Evolutionary conservation across 2,888 invertebrate genomes (phyloP), one percentile per base, ranked within the genome.

Genomic region (Crematogaster levior): DNA sequence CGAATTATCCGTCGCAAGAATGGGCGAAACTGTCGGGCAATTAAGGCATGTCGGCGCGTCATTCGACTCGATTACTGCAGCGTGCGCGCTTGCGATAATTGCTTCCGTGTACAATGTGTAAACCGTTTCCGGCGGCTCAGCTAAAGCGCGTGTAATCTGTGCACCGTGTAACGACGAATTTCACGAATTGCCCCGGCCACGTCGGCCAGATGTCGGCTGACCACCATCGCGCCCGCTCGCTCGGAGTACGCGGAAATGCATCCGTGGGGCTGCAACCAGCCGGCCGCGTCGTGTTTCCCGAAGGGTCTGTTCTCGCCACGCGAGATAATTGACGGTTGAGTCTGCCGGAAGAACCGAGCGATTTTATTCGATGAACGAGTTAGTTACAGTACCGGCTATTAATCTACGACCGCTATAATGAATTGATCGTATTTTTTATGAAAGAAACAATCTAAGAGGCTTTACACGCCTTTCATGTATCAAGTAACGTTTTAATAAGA

Each of bases 71-170:
- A 70, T 83, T 73, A 21, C 48, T 43, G 63, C 61, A 12, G 60
- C 61, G 60, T 53, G 65, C 63, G 72, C 81, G 53, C 72, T 53
- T 27, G 68, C 72, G 83, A 83, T 83, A 83, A 83, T 83, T 81
- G 83, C 81, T 79, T 63, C 75, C 65, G 56, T 65, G 82, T 79
- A 70, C 70, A 70, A 68, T 77, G 68, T 77, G 77, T 77, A 68
- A 77, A 77, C 77, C 77, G 18, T 68, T 77, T 77, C 77, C 77
- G 68, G 53, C 77, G 48, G 77, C 51, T 66, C 75, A 40, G 68
- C 53, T 70, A 56, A 79, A 79, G 46, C 65, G 58, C 48, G 63
- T 48, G 80, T 65, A 81, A 81, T 65, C 81, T 79, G 81, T 79
- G 65, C 77, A 46, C 70, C 72, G 80, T 72, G 80, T 60, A 72